A percentile compares a stretch with the other conserved stretches of the same genome.
phyloP scores from a whole-genome alignment of 1,140 invertebrate species.

The Andrena cerasifolii region DNA sequence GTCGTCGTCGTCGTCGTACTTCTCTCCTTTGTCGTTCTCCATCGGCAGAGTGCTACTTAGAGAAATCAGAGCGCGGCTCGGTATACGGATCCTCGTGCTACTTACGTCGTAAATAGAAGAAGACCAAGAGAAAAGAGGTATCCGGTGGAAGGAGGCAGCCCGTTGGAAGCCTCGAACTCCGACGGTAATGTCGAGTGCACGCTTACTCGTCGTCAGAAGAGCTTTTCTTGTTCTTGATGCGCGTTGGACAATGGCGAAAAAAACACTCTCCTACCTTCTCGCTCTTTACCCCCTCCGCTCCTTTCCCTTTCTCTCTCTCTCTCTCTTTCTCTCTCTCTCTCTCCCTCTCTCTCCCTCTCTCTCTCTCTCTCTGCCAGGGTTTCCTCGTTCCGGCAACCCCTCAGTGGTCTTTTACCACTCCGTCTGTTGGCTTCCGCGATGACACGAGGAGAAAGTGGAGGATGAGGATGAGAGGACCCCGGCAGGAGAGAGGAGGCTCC shows the following conservation, averaged over 20 bases:
- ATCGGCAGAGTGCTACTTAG: constrained; percentile 76
- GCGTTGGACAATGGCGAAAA: constrained; percentile 74
- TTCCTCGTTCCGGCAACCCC: constrained; percentile 47
- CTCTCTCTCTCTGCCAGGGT: not conserved
- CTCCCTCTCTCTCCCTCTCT: constrained; percentile 8
- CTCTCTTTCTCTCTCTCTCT: not conserved
- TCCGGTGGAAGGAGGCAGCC: constrained; percentile 55
- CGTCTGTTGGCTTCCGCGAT: constrained; percentile 48
- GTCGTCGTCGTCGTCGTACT: constrained; percentile 1
- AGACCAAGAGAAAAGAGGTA: constrained; percentile 60
- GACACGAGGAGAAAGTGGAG: constrained; percentile 24
- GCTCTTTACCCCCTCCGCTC: not conserved
- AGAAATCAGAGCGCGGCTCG: constrained; percentile 74
- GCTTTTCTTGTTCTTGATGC: constrained; percentile 76
- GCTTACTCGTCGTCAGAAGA: constrained; percentile 70
- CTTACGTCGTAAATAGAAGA: constrained; percentile 70
- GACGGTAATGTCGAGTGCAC: constrained; percentile 64
- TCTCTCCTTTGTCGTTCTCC: constrained; percentile 48
- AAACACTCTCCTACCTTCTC: constrained; percentile 59
- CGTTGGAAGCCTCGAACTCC: constrained; percentile 59
- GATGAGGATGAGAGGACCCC: not conserved
- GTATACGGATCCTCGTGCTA: constrained; percentile 63
- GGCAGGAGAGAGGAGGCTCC: constrained; percentile 15
- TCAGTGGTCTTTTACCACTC: constrained; percentile 44
- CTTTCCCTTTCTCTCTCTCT: constrained; percentile 19